These are phyloP conservation scores for Drosophila putrida DNA, from an alignment of 2,888 invertebrate genomes.

Conservation along the genomic window DNA sequence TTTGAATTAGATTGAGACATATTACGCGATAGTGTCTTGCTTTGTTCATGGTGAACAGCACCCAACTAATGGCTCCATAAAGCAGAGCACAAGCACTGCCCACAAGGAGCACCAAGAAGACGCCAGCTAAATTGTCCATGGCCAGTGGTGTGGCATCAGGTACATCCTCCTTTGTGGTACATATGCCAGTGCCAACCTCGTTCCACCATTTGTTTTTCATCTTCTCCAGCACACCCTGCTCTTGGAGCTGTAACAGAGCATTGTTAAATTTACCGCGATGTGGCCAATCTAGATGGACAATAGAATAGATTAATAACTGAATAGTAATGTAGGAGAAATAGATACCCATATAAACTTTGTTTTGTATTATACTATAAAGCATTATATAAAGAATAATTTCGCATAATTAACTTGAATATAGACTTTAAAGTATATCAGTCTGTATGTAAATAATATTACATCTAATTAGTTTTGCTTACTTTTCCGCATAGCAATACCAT, in stretches of 20 bases:
- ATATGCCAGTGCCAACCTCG: constrained; percentile 91
- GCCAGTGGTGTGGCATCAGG: constrained; percentile 86
- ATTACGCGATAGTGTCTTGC: constrained; percentile 81
- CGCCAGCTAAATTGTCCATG: constrained; percentile 89
- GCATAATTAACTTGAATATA: too few relatives aligned
- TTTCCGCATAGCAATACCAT: constrained; percentile 90
- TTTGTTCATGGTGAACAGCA: constrained; percentile 77
- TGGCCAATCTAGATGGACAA: constrained; percentile 74
- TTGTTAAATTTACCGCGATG: constrained; percentile 92
- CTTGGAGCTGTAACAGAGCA: constrained; percentile 93
- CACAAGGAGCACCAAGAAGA: constrained; percentile 87
- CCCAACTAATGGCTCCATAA: constrained; percentile 82
- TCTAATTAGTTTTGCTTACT: constrained; percentile 83
- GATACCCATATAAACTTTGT: too few relatives aligned
- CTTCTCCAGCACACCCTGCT: constrained; percentile 90
- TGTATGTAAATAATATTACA: too few relatives aligned
- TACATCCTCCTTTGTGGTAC: constrained; percentile 85
- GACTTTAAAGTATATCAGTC: too few relatives aligned
- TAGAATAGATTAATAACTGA: neutral
- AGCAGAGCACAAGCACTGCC: constrained; percentile 84
- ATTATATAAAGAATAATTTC: too few relatives aligned
- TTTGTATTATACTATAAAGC: too few relatives aligned
- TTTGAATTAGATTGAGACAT: neutral
- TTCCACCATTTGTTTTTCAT: constrained; percentile 97
- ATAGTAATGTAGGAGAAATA: too few relatives aligned